These are phyloP conservation scores for Drosophila peninsularis DNA, from an alignment of 2,888 invertebrate species.

Conservation along the genomic window DNA sequence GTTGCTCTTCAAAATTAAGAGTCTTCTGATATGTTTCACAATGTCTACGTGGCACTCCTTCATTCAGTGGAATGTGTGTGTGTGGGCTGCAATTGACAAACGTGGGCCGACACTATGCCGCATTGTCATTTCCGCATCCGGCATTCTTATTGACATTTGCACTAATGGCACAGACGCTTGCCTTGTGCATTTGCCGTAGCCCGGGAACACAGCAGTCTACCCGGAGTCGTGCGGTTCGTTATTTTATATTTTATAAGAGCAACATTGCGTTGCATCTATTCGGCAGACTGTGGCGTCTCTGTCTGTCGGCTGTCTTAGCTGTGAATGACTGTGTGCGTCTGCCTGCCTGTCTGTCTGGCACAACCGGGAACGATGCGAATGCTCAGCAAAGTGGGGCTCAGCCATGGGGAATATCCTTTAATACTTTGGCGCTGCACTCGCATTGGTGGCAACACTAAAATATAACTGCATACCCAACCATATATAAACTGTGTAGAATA, in stretches of 20 bases:
- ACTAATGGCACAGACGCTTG: constrained; percentile 48
- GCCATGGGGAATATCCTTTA: constrained; percentile 32
- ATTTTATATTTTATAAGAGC: constrained; percentile 40
- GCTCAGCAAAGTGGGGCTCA: constrained; percentile 34
- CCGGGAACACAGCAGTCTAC: constrained; percentile 8
- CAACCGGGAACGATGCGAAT: constrained; percentile 35
- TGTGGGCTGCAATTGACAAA: constrained; percentile 16
- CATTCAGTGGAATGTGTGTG: background rate
- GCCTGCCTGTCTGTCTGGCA: constrained; percentile 1
- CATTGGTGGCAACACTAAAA: constrained; percentile 9
- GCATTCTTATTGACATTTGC: constrained; percentile 56
- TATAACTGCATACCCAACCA: background rate
- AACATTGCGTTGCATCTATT: constrained; percentile 35
- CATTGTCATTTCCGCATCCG: constrained; percentile 35
- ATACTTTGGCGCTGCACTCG: constrained; percentile 25
- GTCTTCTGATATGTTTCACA: constrained; percentile 59
- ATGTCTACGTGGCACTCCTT: background rate
- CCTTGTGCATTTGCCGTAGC: constrained; percentile 12
- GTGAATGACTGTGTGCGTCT: constrained; percentile 3
- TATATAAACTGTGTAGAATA: constrained; percentile 34
- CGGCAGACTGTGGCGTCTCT: background rate
- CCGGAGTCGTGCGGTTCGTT: constrained; percentile 10
- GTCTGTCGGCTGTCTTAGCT: background rate
- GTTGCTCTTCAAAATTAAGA: constrained; percentile 36
- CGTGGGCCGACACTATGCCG: constrained; percentile 17